A percentile compares a stretch with the other conserved stretches of the same genome.
These are phyloP conservation scores for Octodon degus DNA, from an alignment of 2,113 vertebrate species.

Conservation along the genomic window DNA sequence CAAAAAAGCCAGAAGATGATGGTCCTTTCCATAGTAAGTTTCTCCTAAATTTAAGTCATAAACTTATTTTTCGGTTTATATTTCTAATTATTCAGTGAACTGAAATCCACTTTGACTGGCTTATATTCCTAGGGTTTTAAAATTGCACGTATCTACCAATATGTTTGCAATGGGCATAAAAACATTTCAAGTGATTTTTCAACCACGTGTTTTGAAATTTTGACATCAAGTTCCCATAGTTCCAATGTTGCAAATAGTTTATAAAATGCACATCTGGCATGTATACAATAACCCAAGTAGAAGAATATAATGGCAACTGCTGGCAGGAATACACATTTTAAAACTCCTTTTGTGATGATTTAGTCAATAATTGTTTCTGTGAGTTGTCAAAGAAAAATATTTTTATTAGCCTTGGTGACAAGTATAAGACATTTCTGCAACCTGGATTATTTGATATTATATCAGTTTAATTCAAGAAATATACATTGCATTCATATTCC, in stretches of 20 bases:
- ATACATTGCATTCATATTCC: not conserved
- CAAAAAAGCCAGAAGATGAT: not conserved
- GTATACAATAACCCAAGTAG: not conserved
- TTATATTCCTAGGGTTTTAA: not conserved
- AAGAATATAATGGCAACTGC: not conserved
- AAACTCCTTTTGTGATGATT: not conserved
- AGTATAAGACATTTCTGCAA: not conserved
- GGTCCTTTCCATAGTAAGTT: not conserved
- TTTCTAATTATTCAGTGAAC: not conserved
- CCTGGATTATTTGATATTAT: not conserved
- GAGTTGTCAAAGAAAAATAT: not conserved
- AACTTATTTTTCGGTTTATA: not conserved
- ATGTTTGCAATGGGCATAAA: not conserved
- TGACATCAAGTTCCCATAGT: not conserved
- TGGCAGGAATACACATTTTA: not conserved
- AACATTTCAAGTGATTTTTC: not conserved
- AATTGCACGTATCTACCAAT: not conserved
- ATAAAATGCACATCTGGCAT: not conserved
- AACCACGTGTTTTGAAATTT: no score
- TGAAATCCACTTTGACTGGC: not conserved
- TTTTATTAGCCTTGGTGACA: conserved; percentile 1
- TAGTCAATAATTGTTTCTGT: not conserved
- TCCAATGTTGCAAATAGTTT: not conserved
- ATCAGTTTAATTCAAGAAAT: not conserved
- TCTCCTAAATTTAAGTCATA: not conserved